These are phyloP conservation scores for Macaca mulatta DNA, from an alignment of 2,113 vertebrate species.

Conservation along the genomic window DNA sequence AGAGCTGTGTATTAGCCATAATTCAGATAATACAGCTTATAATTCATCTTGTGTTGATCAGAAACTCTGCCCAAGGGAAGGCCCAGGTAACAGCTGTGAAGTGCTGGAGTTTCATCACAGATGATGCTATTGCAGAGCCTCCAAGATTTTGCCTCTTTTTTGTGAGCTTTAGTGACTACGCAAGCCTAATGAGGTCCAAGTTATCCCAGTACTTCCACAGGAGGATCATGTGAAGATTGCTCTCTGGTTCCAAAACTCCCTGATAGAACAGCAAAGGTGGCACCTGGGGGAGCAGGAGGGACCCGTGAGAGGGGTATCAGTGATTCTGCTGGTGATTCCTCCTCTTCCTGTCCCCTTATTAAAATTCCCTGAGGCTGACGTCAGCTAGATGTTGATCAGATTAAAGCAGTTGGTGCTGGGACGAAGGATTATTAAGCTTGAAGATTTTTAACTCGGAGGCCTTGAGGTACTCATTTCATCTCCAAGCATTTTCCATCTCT, in stretches of 20 bases:
- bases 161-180: background rate
- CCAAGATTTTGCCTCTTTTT: background rate
- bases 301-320: too few relatives aligned
- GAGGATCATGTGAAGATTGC: background rate
- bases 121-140: rapidly evolving
- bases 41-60: background rate
- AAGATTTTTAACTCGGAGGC: background rate
- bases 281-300: background rate
- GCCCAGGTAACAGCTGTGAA: background rate
- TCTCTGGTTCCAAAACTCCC: background rate
- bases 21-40: background rate
- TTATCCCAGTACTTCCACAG: rapidly evolving
- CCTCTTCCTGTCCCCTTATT: background rate
- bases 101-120: background rate
- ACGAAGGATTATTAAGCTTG: background rate
- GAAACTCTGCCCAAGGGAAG: background rate
- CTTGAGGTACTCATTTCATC: background rate
- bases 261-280: background rate
- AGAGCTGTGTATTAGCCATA: background rate
- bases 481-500: background rate
- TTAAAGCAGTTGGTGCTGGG: background rate
- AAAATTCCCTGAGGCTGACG: background rate
- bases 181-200: background rate
- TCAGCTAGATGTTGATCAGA: background rate
- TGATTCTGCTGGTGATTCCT: background rate